phyloP scores from a whole-genome alignment of 2,113 vertebrate species.

The Cavia porcellus region DNA sequence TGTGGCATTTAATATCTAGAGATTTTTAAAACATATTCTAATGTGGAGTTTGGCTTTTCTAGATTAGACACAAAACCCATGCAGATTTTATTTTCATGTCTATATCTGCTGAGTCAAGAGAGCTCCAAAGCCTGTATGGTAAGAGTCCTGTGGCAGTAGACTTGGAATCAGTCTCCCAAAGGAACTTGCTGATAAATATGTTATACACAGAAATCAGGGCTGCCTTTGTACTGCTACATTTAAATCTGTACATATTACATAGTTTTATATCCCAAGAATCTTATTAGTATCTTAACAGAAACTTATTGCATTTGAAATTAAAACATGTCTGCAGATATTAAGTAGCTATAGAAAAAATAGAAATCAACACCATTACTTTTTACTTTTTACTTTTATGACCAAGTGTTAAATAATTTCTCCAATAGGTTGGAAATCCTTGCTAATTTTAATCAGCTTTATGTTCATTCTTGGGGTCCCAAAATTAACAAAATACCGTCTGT shows the following conservation, averaged over 20 bases:
- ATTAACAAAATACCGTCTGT: neutral
- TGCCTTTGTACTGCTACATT: slow-evolving; percentile 85
- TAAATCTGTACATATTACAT: slow-evolving; percentile 78
- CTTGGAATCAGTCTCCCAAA: slow-evolving; percentile 84
- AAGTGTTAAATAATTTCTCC: slow-evolving; percentile 82
- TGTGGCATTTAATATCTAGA: neutral
- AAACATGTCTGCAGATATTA: slow-evolving; percentile 76
- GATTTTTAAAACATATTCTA: slow-evolving; percentile 74
- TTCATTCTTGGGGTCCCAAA: slow-evolving; percentile 44
- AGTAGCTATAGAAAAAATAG: slow-evolving; percentile 79
- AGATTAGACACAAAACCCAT: slow-evolving; percentile 75
- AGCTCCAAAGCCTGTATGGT: slow-evolving; percentile 34
- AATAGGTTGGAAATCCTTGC: slow-evolving; percentile 76
- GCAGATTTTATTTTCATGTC: slow-evolving; percentile 83
- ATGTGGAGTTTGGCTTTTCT: slow-evolving; percentile 38
- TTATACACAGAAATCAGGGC: slow-evolving; percentile 83
- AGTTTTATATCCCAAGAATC: slow-evolving; percentile 83
- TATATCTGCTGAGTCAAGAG: slow-evolving; percentile 82
- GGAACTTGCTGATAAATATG: slow-evolving; percentile 83
- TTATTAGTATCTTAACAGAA: slow-evolving; percentile 81
- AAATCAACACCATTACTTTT: slow-evolving; percentile 78
- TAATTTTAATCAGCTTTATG: slow-evolving; percentile 65
- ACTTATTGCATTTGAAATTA: slow-evolving; percentile 81
- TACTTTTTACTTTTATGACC: no score
- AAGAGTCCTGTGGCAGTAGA: slow-evolving; percentile 80